Base-by-base conservation (phyloP, 2,113 vertebrate species). In the Cepphus grylle region DNA sequence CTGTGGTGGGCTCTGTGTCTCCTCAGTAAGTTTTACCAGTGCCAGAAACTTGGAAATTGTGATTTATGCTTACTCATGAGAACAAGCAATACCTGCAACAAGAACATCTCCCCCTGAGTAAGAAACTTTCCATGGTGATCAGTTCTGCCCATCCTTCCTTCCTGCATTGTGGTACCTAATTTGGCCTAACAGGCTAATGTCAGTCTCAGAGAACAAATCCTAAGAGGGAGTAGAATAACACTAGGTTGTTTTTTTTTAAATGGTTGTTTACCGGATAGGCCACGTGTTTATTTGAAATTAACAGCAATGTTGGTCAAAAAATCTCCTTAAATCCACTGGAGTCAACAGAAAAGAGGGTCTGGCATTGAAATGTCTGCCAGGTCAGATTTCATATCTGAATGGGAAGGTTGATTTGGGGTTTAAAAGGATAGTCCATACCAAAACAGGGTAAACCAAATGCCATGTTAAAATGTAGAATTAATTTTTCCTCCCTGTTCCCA, bases 81-180 rank as follows among this genome's bases (percentile, higher is more conserved):
- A 88, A 72, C 9, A 65, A 71, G 23, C 15, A 56, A 19, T 8
- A 2, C 40, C 70, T 77, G 49, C 43, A 85, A 53, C 8, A 61
- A 45, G 34, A 69, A 23, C 8, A 25, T 16, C 11, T 77, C 11
- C 20, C 63, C 8, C 80, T 34, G 4, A 59, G 21, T 42, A 67
- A 81, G 47, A 47, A 52, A 73, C 12, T 66, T 66, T 32, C 3
- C 52, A 34, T 8, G 17, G 11, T 55, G 30, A 29, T 52, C 25
- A 32, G n/a, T 71, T 67, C 47, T 81, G 30, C n/a, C 32, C 26
- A 38, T 59, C 43, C 29, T 88, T 77, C 26, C 55, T 34, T 62
- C 42, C 32, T 7, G 3, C 56, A 52, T 10, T 0, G 0, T 8
- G 8, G 14, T 38, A 30, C 58, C 43, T 61, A 29, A 58, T 34